Base-by-base conservation (phyloP, 2,113 vertebrate genomes). In the Nibea coibor region DNA sequence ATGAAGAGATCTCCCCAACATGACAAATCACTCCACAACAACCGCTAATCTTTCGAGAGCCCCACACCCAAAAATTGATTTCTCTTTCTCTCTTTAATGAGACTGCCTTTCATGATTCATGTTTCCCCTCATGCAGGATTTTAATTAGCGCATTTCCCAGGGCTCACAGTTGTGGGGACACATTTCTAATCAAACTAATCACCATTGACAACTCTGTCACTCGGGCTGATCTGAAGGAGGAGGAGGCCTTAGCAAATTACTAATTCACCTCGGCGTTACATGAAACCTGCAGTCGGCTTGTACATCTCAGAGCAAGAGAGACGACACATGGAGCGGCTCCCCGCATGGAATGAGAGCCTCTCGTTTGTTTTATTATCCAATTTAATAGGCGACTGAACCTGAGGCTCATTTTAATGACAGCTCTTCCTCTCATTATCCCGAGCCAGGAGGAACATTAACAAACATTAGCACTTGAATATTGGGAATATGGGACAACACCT, bases 81-180 rank as follows among this genome's bases (percentile, higher is more conserved):
- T 86, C 80, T 87, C 87, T 87, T 88, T 72, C 85, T 78, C 53
- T 59, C 56, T 82, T 86, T 94, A 93, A 94, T 89, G 88, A 91
- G 85, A 77, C 90, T 89, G 92, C 90, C 93, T 89, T 82, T 80
- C 73, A 75, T 88, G 89, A 94, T 93, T 93, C 93, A 92, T 92
- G 90, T 86, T 70, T 69, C 87, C 72, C 74, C 64, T 62, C 72
- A 80, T 75, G 75, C 71, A 67, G 62, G 85, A 83, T 80, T 88
- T 88, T 81, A 91, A 91, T 93, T 89, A 90, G 78, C 87, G 87
- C 80, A 81, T 87, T 86, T 78, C 62, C 85, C 64, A 78, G 70
- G 20, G 78, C 83, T 82, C 82, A 53, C 53, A 47, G 80, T 54
- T 16, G 67, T 17, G 54, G 35, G 45, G 72, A 67, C 76, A 48